Evolutionary conservation across 64 coral and sea anemone genomes (phyloP), one percentile per base, ranked within the genome.

Genomic region (Stichodactyla mertensii): DNA sequence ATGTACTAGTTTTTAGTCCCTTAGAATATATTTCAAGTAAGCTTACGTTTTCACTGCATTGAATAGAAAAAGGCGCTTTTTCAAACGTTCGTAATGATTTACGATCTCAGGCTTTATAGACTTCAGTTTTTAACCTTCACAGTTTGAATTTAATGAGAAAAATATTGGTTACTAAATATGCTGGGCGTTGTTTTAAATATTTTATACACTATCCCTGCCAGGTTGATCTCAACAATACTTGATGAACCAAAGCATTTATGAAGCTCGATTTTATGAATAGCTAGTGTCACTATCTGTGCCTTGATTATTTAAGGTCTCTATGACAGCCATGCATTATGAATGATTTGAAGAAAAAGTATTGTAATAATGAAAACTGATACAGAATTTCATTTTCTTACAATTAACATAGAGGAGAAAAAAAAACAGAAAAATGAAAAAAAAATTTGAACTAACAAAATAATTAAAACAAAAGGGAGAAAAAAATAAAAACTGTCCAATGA

Each of bases 141-240:
- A 74, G 69, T 74, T 26, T 74, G 69, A 74, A 74, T 74, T 74
- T 74, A 31, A 74, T 74, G 69, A 74, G 69, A 74, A 74, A 74
- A 31, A 74, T 74, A 9, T 74, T 74, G 69, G 27, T 74, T 26
- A 74, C 69, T 13, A 74, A 74, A 74, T 26, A 13, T 74, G 69
- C 69, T 74, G 69, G 12, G 69, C 7, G 12, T 27, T 27, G 23
- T 31, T 20, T 27, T 74, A 31, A 74, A 74, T 74, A 74, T 74
- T 14, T 36, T 74, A 74, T 20, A 31, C 10, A 74, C 69, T 31
- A 31, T 11, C 69, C 69, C 24, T 74, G 23, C 69, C 24, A 26
- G 24, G 24, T 10, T 27, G 27, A 74, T 74, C 26, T 74, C 24
- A 74, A 74, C 69, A 74, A 74, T 13, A 31, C 22, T n/a, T 31